Evolutionary conservation across 2,888 invertebrate species (phyloP).

Genomic region (Danaus chrysippus): DNA sequence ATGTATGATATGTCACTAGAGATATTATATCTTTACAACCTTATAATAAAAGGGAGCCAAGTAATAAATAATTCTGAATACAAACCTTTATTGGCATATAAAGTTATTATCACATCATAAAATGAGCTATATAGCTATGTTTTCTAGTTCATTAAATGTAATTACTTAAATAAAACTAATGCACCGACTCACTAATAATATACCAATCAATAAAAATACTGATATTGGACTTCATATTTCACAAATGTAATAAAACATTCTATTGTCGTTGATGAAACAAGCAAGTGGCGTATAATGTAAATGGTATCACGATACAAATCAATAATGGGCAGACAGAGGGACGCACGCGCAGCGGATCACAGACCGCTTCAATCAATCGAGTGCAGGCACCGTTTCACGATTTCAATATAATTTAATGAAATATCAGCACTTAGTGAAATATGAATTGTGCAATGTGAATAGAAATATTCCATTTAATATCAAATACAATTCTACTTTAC

Average conservation of each 20-base stretch:
- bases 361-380: slow-evolving; percentile 67
- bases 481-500: background rate
- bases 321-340: slow-evolving; percentile 48
- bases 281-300: slow-evolving; percentile 23
- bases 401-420: slow-evolving; percentile 76
- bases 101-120: slow-evolving; percentile 2
- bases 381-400: slow-evolving; percentile 74
- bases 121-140: background rate
- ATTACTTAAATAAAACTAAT: background rate
- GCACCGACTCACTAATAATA: no score
- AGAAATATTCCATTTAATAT: slow-evolving; percentile 5
- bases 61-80: background rate
- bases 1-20: slow-evolving; percentile 33
- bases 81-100: slow-evolving; percentile 4
- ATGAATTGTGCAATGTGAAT: slow-evolving; percentile 58
- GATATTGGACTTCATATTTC: background rate
- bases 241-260: background rate
- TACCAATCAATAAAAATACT: background rate
- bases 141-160: background rate
- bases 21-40: slow-evolving; percentile 25
- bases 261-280: slow-evolving; percentile 3
- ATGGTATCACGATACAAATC: slow-evolving; percentile 62
- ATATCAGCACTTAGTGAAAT: slow-evolving; percentile 74
- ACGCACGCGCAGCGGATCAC: slow-evolving; percentile 56
- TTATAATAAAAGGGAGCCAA: slow-evolving; percentile 20